These are phyloP conservation scores for Glossophaga mutica DNA, from an alignment of 2,797 vertebrate species.

Conservation along the genomic window DNA sequence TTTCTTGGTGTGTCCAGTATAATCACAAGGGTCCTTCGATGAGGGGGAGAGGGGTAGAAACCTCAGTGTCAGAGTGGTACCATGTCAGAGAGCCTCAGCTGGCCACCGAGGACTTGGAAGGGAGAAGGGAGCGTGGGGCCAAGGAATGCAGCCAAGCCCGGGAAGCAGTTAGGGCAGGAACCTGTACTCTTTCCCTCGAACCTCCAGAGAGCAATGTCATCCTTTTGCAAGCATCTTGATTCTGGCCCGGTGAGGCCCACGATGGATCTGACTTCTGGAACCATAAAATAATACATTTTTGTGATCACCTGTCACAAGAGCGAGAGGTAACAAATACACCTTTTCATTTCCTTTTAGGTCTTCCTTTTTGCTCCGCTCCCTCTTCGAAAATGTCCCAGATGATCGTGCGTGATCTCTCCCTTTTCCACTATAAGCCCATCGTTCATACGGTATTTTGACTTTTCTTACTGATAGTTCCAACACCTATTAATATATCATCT, in stretches of 20 bases:
- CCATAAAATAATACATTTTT: not conserved
- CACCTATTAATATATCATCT: not conserved
- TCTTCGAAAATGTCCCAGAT: not conserved
- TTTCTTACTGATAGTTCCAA: not conserved
- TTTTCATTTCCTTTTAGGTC: not conserved
- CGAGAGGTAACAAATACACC: not conserved
- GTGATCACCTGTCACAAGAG: not conserved
- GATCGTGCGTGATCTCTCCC: not conserved
- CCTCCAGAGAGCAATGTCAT: not conserved
- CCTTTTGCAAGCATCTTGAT: too few relatives aligned
- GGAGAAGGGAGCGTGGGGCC: accelerated
- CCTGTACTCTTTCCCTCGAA: too few relatives aligned
- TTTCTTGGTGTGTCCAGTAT: not conserved
- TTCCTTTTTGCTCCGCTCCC: not conserved
- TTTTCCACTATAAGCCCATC: not conserved
- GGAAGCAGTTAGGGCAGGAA: too few relatives aligned
- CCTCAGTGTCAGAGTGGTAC: accelerated
- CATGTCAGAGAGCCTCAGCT: not conserved
- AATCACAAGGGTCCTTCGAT: accelerated
- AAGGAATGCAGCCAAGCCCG: too few relatives aligned
- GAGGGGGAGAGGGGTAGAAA: not conserved
- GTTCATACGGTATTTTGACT: not conserved
- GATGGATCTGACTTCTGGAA: not conserved
- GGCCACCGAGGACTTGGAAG: not conserved
- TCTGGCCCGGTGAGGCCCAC: not conserved